Evolutionary conservation across 2,113 vertebrate species (phyloP), one percentile per base, ranked within the genome.

Genomic region (Ciconia boyciana): DNA sequence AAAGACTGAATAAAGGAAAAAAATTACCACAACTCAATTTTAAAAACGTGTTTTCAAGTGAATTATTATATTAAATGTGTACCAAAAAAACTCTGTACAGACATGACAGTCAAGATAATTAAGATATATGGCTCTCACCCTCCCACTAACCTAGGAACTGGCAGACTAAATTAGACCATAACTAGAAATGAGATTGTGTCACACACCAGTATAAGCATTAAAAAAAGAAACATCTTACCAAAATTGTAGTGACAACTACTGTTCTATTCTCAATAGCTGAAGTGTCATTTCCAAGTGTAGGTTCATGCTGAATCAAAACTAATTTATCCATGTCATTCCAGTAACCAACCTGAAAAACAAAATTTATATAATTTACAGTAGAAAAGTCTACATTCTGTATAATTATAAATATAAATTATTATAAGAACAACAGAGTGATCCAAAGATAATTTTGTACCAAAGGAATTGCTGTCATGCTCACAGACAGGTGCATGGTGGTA

Each of bases 311-410:
- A 95, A 99, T 99, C 96, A 99, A 96, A 92, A 99, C 99, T 81
- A 99, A 97, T 97, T 99, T 99, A 98, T 99, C 99, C 96, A 99
- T 99, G 94, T 99, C 99, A 3, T 99, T 99, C 99, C 99, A 99
- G 98, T 99, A 99, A 89, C 99, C 99, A 93, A 99, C 99, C 99
- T 99, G 97, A 60, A 97, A 95, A 25, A 91, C 22, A 97, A 49
- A 96, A 93, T 5, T 1, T 6, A 3, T 39, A 36, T 17, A 19
- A 83, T n/a, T 91, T 91, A 36, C 28, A 84, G 52, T 58, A 72
- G 36, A 51, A 48, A 76, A 55, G 8, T 29, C 51, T 85, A 43
- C 16, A 65, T 66, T 75, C n/a, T 68, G 20, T 26, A 25, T 39
- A 87, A 72, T 22, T 52, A 54, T 13, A 82, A 64, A 82, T 28